Evolutionary conservation across 2,113 vertebrate species (phyloP).

Genomic region (Rhinopomastus cyanomelas): DNA sequence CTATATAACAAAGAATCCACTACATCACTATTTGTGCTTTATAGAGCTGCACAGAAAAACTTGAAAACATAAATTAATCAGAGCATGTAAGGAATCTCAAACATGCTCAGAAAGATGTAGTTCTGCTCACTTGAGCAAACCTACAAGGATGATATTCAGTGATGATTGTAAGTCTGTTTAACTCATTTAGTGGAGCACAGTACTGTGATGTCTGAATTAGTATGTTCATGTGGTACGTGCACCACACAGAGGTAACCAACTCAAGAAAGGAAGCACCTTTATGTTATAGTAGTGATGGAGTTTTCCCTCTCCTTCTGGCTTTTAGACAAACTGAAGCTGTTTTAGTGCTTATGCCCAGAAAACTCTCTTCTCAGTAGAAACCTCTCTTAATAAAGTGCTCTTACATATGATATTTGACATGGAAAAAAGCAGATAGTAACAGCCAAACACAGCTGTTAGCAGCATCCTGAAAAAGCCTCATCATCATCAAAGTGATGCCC

Average conservation of each 20-base stretch:
- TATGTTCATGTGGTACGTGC: neutral
- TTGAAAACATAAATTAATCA: neutral
- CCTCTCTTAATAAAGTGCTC: neutral
- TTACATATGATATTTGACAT: neutral
- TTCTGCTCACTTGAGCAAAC: constrained; percentile 1
- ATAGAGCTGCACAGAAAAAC: neutral
- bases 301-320: neutral
- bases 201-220: neutral
- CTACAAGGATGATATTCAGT: neutral
- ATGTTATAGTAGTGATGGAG: neutral
- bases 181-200: neutral
- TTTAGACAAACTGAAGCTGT: neutral
- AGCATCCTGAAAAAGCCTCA: neutral
- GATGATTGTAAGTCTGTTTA: neutral
- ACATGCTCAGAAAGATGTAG: neutral
- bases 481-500: neutral
- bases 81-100: neutral
- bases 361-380: neutral
- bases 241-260: neutral
- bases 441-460: neutral
- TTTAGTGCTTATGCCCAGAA: neutral
- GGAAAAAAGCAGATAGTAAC: neutral
- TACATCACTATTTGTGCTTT: neutral
- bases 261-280: neutral
- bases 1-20: neutral